Base-by-base conservation (phyloP, 2,113 vertebrate genomes). In the Corythaeola cristata region DNA sequence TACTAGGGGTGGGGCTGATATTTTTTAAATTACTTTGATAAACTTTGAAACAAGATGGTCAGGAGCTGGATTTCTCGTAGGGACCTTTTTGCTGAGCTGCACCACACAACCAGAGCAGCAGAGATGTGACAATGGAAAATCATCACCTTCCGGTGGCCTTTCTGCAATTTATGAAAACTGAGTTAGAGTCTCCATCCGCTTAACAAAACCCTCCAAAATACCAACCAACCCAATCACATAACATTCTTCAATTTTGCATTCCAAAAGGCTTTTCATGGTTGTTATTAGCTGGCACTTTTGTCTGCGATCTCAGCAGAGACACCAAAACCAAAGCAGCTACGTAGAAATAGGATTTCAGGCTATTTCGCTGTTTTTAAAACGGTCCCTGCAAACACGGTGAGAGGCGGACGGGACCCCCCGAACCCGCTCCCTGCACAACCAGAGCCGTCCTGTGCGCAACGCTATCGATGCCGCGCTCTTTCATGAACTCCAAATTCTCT, bases 401-500 rank as follows among this genome's bases (percentile, higher is more conserved):
- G 82, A 50, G 33, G 73, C 0, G 5, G 68, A 5, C 23, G 14
- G 56, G 80, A 82, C 21, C 16, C 16, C 35, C 50, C 14, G 3
- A 26, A 30, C 26, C 37, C 12, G 33, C 30, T 49, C 59, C 79
- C 69, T 2, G 35, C 30, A 5, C 37, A 52, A 64, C 27, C 22
- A 56, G 72, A 90, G 45, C 64, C 75, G 50, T 24, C 50, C 84
- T 21, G 35, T 9, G 66, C 17, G 7, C 83, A 72, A 6, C 8
- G 9, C 72, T 69, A 83, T 75, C 85, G 35, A 24, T 18, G 59
- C 88, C 33, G 64, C 0, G 5, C 75, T 85, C 88, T 82, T 78
- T 85, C 93, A 64, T 49, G 83, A 95, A 72, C 90, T 82, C 89
- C 84, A 87, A 79, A 89, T 50, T 58, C 86, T 89, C 86, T 91